These are phyloP conservation scores for Lasioglossum villosulum DNA, from an alignment of 2,888 invertebrate genomes.

Conservation along the genomic window DNA sequence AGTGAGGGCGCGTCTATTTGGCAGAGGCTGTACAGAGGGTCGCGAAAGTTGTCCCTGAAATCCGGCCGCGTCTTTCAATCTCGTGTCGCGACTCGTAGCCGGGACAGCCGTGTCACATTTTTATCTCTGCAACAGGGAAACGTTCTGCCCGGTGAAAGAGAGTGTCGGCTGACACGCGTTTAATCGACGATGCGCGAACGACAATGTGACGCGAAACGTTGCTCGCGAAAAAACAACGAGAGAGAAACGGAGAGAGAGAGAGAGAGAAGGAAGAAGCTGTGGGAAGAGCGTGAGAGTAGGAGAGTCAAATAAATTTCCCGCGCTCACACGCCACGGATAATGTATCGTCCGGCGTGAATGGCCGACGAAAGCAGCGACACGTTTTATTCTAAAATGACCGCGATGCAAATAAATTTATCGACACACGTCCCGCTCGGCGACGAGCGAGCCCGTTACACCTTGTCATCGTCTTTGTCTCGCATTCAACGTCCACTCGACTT, in stretches of 20 bases:
- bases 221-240: constrained; percentile 22
- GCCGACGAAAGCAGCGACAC: constrained; percentile 47
- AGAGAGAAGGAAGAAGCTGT: constrained; percentile 18
- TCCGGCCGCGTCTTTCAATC: constrained; percentile 36
- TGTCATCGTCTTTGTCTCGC: constrained; percentile 62
- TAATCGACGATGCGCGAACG: constrained; percentile 57
- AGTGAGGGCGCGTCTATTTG: not conserved
- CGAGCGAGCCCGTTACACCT: constrained; percentile 59
- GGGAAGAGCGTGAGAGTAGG: constrained; percentile 17
- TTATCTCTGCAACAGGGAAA: constrained; percentile 57
- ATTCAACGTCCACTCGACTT: constrained; percentile 52
- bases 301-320: constrained; percentile 60
- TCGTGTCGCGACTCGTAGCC: constrained; percentile 31
- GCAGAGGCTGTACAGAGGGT: constrained; percentile 7
- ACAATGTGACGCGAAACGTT: constrained; percentile 51
- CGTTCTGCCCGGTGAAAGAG: constrained; percentile 49
- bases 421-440: constrained; percentile 58
- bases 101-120: constrained; percentile 54
- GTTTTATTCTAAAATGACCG: constrained; percentile 66
- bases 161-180: constrained; percentile 56
- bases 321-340: constrained; percentile 51
- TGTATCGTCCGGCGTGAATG: constrained; percentile 61
- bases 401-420: constrained; percentile 70
- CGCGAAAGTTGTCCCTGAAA: constrained; percentile 47
- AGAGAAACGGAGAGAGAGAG: not conserved